Evolutionary conservation across 2,888 invertebrate species (phyloP), one percentile per base, ranked within the genome.

Genomic region (Zaprionus obscuricornis): DNA sequence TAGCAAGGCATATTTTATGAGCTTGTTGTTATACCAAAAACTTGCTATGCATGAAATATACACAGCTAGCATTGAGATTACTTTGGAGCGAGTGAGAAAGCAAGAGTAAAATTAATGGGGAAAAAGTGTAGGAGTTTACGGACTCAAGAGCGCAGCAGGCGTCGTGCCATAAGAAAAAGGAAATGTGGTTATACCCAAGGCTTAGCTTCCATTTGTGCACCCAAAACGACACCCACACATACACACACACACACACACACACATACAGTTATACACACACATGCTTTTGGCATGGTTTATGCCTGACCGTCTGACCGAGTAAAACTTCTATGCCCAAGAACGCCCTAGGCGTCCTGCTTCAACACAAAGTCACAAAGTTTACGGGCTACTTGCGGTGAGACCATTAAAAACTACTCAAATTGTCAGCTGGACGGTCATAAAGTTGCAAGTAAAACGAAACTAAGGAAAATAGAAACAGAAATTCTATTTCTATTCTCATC

Each of bases 351-450:
- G 62, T n/a, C n/a, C n/a, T n/a, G n/a, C n/a, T n/a, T n/a, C n/a
- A n/a, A 39, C 51, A 40, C 18, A 52, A 70, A 77, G 74, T 49
- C 65, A 46, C 47, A 62, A 76, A 75, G 72, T 66, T 60, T 45
- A 40, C 26, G 55, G 43, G 11, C 29, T 26, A 5, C 55, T 74
- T 65, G 66, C 24, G 50, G 49, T 42, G 57, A 72, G 39, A 39
- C 64, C 82, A 81, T 83, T 86, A 83, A 77, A 77, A 81, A 82
- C 85, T 74, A 86, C 78, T 77, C 85, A 81, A 77, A 85, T 66
- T 73, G 74, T 77, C 58, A 66, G 84, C 84, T 52, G 81, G 81
- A 63, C 40, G 55, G 36, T 22, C 26, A 43, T 68, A 71, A 68
- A 60, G 55, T 47, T 60, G 54, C 66, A 55, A n/a, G n/a, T 29